Evolutionary conservation across 2,888 invertebrate species (phyloP), one percentile per base, ranked within the genome.

Genomic region (Belgica antarctica): DNA sequence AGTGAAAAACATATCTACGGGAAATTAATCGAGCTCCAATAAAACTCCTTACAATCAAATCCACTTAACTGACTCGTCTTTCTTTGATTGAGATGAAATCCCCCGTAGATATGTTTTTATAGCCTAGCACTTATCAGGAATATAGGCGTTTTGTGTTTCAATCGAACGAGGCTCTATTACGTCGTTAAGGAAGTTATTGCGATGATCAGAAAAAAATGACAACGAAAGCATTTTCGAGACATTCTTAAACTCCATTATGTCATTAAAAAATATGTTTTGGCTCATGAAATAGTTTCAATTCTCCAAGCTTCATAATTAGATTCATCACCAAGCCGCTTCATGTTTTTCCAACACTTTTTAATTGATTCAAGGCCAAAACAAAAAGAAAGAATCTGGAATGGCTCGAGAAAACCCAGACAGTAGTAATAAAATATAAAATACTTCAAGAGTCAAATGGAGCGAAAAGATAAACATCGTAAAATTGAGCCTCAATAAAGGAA

Each of bases 11-110:
- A n/a, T n/a, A 59, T n/a, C 3, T 57, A n/a, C 59, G 27, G 59
- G 59, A 59, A 59, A 59, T 59, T 59, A 59, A 59, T 59, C 59
- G 15, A 24, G 27, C 25, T 1, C 25, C 27, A 27, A 59, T 59
- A 59, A 59, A 27, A 59, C 10, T 27, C 5, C 24, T 52, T 2
- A 24, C 52, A n/a, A n/a, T 22, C 52, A 52, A 52, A 52, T 52
- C 24, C 12, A 22, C 52, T 52, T 52, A 52, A 41, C 41, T 5
- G n/a, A n/a, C n/a, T n/a, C n/a, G n/a, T n/a, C n/a, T n/a, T n/a
- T n/a, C n/a, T n/a, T n/a, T n/a, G n/a, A n/a, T n/a, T n/a, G n/a
- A n/a, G n/a, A n/a, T n/a, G n/a, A n/a, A n/a, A n/a, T n/a, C 41
- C 41, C 3, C 41, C 41, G 41, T 41, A 41, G 15, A 41, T 41